These are phyloP conservation scores for Dendrocincla fuliginosa DNA, from an alignment of 2,797 vertebrate species.

Conservation along the genomic window DNA sequence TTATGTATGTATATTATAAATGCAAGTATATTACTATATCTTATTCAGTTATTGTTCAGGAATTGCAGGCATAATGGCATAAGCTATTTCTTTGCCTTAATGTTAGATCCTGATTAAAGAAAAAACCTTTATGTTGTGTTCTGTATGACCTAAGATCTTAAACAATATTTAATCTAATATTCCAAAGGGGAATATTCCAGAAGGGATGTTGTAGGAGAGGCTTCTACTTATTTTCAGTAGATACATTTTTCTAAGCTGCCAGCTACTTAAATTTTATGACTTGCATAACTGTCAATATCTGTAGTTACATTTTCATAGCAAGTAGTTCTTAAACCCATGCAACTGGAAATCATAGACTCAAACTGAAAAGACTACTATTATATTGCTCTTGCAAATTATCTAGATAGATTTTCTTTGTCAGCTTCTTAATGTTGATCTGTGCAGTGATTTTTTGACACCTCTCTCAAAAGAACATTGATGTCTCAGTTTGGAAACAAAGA, in stretches of 20 bases:
- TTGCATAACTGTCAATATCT: not conserved
- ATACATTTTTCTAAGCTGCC: not conserved
- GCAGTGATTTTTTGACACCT: not conserved
- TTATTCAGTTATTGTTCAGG: not conserved
- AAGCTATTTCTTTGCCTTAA: not conserved
- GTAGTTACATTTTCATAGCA: not conserved
- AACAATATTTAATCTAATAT: not conserved
- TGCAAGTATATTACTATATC: not conserved
- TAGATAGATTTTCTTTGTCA: not conserved
- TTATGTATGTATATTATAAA: not conserved
- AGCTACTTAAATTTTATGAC: not conserved
- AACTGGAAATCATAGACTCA: not conserved
- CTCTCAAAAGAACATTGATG: not conserved
- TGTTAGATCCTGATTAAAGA: not conserved
- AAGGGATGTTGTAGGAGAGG: not conserved
- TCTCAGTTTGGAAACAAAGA: not conserved
- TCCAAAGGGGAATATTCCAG: not conserved
- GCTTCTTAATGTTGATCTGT: not conserved
- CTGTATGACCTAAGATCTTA: not conserved
- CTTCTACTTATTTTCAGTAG: not conserved
- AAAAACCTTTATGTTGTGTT: not conserved
- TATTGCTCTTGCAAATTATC: not conserved
- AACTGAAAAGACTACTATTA: not conserved
- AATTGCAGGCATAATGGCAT: not conserved
- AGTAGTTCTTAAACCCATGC: not conserved